Conservation (phyloP, 2,888 invertebrate species). For the Melieria omissa region DNA sequence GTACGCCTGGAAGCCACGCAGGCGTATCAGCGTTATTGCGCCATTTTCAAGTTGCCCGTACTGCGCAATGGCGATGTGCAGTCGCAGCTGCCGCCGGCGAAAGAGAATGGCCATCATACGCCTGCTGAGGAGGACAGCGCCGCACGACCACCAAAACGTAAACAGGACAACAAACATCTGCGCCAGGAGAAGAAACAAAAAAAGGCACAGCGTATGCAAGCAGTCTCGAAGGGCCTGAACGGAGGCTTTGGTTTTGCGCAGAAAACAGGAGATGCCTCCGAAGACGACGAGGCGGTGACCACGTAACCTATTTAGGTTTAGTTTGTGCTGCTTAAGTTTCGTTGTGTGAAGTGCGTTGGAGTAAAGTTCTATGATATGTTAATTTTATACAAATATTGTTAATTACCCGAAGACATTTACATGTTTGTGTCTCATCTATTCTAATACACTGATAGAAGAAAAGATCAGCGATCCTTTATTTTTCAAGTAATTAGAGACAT, state of each 20-base stretch:
- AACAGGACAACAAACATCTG: constrained; percentile 38
- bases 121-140: neutral
- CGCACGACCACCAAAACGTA: constrained; percentile 30
- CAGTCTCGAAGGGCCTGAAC: constrained; percentile 54
- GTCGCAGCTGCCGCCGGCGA: neutral
- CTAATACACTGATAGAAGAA: too few species aligned
- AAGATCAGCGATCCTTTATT: too few species aligned
- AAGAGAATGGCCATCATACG: constrained; percentile 29
- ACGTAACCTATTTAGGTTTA: neutral
- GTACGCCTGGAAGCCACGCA: constrained; percentile 49
- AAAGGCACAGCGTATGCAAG: constrained; percentile 55
- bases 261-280: constrained; percentile 16
- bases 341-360: constrained; percentile 2
- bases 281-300: neutral
- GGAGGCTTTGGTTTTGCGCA: constrained; percentile 50
- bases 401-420: neutral
- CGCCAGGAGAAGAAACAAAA: constrained; percentile 54
- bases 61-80: constrained; percentile 44
- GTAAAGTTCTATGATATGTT: neutral
- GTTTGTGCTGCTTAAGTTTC: neutral
- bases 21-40: constrained; percentile 53
- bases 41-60: constrained; percentile 45
- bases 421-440: too few species aligned
- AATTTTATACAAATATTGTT: constrained; percentile 2
- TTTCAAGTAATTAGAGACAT: neutral